These are phyloP conservation scores for Sarcophaga carnaria DNA, from an alignment of 2,888 invertebrate species.

Conservation along the genomic window DNA sequence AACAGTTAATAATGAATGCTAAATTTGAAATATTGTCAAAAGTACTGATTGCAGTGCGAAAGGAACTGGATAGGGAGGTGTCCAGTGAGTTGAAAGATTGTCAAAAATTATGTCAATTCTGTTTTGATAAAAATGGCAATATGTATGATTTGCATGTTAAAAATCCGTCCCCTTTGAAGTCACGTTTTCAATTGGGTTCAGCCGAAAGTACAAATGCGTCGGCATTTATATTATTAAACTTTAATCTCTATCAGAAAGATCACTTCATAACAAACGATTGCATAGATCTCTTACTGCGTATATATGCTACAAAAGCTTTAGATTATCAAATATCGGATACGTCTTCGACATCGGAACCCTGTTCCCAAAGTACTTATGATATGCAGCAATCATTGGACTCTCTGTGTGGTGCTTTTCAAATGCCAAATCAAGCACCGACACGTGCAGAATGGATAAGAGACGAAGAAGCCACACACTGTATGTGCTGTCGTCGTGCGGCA, in stretches of 20 bases:
- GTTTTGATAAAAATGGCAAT: slow-evolving; percentile 79
- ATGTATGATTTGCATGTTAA: slow-evolving; percentile 76
- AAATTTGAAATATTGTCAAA: slow-evolving; percentile 87
- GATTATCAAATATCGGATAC: slow-evolving; percentile 84
- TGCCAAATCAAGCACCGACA: slow-evolving; percentile 89
- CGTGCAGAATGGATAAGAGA: slow-evolving; percentile 93
- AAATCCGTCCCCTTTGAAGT: slow-evolving; percentile 68
- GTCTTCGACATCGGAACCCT: slow-evolving; percentile 73
- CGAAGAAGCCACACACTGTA: slow-evolving; percentile 88
- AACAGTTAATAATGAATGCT: slow-evolving; percentile 93
- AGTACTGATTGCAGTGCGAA: slow-evolving; percentile 85
- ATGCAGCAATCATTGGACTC: slow-evolving; percentile 85
- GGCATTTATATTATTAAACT: slow-evolving; percentile 83
- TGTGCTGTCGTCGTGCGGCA: slow-evolving; percentile 88
- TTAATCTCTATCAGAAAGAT: slow-evolving; percentile 84
- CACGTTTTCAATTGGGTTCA: slow-evolving; percentile 75
- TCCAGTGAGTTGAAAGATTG: slow-evolving; percentile 42
- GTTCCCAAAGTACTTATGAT: slow-evolving; percentile 84
- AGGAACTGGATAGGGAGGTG: slow-evolving; percentile 73
- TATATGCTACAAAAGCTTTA: slow-evolving; percentile 90
- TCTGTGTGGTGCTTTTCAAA: slow-evolving; percentile 85
- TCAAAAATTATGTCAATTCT: slow-evolving; percentile 75
- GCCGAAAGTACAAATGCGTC: slow-evolving; percentile 70
- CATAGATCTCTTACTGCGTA: slow-evolving; percentile 87
- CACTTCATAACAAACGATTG: slow-evolving; percentile 84